A percentile compares a stretch with the other conserved stretches of the same genome.
phyloP scores from a whole-genome alignment of 1,140 invertebrate species.

The Diprion similis region DNA sequence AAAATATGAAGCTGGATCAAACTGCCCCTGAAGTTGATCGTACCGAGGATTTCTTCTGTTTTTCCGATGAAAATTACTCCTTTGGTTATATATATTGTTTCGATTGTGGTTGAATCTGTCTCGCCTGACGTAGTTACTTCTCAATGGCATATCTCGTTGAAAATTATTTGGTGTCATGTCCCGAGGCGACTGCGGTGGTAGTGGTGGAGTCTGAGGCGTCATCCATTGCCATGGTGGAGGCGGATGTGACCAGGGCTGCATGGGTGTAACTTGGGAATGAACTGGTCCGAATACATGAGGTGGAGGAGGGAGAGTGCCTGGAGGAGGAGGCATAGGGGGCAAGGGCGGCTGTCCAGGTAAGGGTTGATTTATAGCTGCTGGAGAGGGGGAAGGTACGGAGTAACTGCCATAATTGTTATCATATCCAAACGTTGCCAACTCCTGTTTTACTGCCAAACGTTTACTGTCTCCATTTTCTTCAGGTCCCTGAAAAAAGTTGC shows the following conservation, averaged over 20 bases:
- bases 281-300: slow-evolving; percentile 51
- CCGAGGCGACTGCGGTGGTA: slow-evolving; percentile 41
- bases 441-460: slow-evolving; percentile 41
- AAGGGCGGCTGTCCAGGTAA: slow-evolving; percentile 57
- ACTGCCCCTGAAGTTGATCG: slow-evolving; percentile 48
- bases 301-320: slow-evolving; percentile 49
- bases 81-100: slow-evolving; percentile 49
- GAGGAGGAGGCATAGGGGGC: slow-evolving; percentile 57
- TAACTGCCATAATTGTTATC: slow-evolving; percentile 41
- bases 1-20: slow-evolving; percentile 52
- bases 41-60: slow-evolving; percentile 44
- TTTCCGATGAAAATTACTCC: slow-evolving; percentile 54
- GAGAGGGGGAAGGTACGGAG: slow-evolving; percentile 33
- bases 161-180: slow-evolving; percentile 41
- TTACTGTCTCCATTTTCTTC: slow-evolving; percentile 49
- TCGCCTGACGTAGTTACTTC: slow-evolving; percentile 49
- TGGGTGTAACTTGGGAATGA: slow-evolving; percentile 49
- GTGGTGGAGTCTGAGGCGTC: slow-evolving; percentile 46
- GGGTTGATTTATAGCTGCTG: slow-evolving; percentile 48
- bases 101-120: slow-evolving; percentile 53
- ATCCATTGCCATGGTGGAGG: slow-evolving; percentile 55
- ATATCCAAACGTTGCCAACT: slow-evolving; percentile 43
- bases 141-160: slow-evolving; percentile 46
- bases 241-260: slow-evolving; percentile 53
- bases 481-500: slow-evolving; percentile 32